phyloP scores from a whole-genome alignment of 92 coral and sea anemone genomes.

The Bergia sp. region DNA sequence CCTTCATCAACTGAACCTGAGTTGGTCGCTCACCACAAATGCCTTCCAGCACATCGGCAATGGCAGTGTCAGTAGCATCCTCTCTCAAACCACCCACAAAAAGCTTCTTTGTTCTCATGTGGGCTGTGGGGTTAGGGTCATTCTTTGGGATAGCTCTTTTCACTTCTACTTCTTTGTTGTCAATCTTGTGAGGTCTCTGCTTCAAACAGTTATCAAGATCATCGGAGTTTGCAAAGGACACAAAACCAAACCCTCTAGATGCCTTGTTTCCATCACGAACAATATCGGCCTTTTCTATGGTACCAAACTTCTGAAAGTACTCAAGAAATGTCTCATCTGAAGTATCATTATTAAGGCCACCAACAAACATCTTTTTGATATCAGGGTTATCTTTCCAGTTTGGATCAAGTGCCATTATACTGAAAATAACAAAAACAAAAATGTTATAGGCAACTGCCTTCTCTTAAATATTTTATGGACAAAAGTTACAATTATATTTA shows the following conservation, averaged over 20 bases:
- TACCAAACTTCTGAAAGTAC: slow-evolving; percentile 64
- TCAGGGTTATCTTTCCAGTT: slow-evolving; percentile 70
- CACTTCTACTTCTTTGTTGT: slow-evolving; percentile 72
- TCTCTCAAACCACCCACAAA: slow-evolving; percentile 88
- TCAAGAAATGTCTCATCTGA: slow-evolving; percentile 47
- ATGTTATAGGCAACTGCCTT: background rate
- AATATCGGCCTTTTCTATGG: slow-evolving; percentile 55
- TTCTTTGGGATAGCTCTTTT: slow-evolving; percentile 92
- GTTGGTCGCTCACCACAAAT: slow-evolving; percentile 66
- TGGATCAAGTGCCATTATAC: slow-evolving; percentile 60
- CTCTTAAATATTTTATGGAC: background rate
- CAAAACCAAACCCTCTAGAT: slow-evolving; percentile 73
- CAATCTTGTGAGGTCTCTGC: slow-evolving; percentile 70
- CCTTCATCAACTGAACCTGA: slow-evolving; percentile 61
- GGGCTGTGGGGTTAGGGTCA: slow-evolving; percentile 84
- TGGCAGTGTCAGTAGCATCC: slow-evolving; percentile 72
- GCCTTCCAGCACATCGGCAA: slow-evolving; percentile 66
- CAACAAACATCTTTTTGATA: slow-evolving; percentile 76
- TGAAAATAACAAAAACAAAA: background rate
- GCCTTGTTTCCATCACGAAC: slow-evolving; percentile 49
- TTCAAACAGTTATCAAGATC: slow-evolving; percentile 61
- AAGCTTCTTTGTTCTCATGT: slow-evolving; percentile 84
- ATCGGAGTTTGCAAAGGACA: slow-evolving; percentile 53
- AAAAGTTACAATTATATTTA: no score
- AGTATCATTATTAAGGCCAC: slow-evolving; percentile 60